Base-by-base conservation (phyloP, 2,888 invertebrate genomes). In the Polyploca ridens region DNA sequence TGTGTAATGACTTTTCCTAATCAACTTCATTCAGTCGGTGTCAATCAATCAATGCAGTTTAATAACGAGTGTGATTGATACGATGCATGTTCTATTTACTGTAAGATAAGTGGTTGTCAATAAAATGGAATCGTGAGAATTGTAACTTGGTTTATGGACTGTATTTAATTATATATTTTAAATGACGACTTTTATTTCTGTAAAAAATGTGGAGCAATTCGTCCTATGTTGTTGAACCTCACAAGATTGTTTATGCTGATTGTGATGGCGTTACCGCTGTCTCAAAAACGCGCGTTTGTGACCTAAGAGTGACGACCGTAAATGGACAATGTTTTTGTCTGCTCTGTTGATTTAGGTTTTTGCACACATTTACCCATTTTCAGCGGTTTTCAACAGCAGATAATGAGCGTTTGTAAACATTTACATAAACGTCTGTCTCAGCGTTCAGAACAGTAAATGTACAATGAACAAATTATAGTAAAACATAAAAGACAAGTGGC, bases 321-420 rank as follows among this genome's bases (percentile, higher is more conserved):
- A 54, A 54, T 54, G 54, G 19, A 19, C 54, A 54, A 54, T 54
- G 54, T 54, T 54, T 54, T 54, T 54, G 54, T 54, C 54, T n/a
- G 54, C 19, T 54, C 54, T 54, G 54, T 54, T 54, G 54, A 54
- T 54, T 54, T 54, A 54, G 54, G 54, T 54, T 54, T 54, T 54
- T 54, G 54, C 54, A 54, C 54, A 54, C 19, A 54, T 54, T 54
- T 54, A 8, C 0, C 19, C 54, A 19, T 54, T 54, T 46, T 46
- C n/a, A 46, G 46, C 54, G 19, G 54, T 19, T 16, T 19, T 54
- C 19, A 19, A n/a, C 54, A 19, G 19, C 19, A 19, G 19, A 54
- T 54, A 54, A 19, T 54, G 14, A 54, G 7, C 19, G 10, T 54
- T 54, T 54, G 54, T 54, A 54, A 54, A 19, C 10, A 54, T 54